Evolutionary conservation across 2,113 vertebrate genomes (phyloP), one percentile per base, ranked within the genome.

Genomic region (Macroglossus sobrinus): DNA sequence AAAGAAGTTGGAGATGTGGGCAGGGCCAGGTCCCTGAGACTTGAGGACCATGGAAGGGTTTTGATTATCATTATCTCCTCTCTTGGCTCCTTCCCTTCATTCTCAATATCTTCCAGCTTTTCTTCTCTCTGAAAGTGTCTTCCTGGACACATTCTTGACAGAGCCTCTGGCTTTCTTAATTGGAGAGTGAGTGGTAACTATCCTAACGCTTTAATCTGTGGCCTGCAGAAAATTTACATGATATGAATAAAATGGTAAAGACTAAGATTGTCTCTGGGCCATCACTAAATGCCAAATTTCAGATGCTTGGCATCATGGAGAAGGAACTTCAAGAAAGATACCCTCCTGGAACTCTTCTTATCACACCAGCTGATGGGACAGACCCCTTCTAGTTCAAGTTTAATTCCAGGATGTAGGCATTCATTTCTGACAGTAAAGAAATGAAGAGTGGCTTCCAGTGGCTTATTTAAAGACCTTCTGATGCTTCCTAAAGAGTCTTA

Each of bases 391-490:
- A 21, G 69, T 30, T 59, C 38, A 80, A 91, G 69, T 87, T 87
- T 69, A 88, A 88, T 84, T 93, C 47, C 30, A n/a, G 33, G 47
- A 78, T 38, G 6, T 63, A 72, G 35, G 21, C 15, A 47, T 47
- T 93, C 55, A 63, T 74, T 35, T 57, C 72, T 72, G 87, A 82
- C 40, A 79, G 47, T 13, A 38, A 72, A 97, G 57, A 66, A 94
- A 33, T 79, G 50, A 87, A 89, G 82, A 89, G 40, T 24, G 45
- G 38, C 53, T 80, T 91, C 50, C 80, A 63, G 71, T 28, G 45
- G 35, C 59, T 84, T 89, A 50, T 63, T n/a, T 78, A 84, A 75
- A 55, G 72, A 93, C 38, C n/a, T 71, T 33, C 47, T 43, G 43
- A 22, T 38, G 53, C 57, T 78, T 96, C 72, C 47, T 69, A n/a